Evolutionary conservation across 2,888 invertebrate genomes (phyloP), one percentile per base, ranked within the genome.

Genomic region (Panorpa germanica): DNA sequence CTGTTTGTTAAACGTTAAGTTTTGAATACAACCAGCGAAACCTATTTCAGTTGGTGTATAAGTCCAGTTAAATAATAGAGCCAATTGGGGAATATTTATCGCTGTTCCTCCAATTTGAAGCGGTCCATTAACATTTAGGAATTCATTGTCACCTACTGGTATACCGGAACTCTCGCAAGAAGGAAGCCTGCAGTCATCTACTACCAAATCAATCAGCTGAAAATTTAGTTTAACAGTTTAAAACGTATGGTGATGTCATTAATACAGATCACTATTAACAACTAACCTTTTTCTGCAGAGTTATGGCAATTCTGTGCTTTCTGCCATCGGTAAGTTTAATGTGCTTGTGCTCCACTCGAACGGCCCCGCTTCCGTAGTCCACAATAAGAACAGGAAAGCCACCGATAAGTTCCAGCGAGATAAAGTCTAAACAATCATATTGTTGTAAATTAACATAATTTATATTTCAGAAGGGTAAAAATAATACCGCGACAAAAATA

Each of bases 1-100:
- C 69, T 80, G 60, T 13, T 70, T 70, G 45, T 83, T 86, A 47
- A 85, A 80, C 1, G 86, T 77, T 38, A 96, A 66, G 52, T 95
- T 91, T 40, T 78, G 71, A 39, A 96, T 72, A 50, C 95, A 96
- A 4, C 96, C 96, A 25, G 66, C 61, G 49, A 88, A 90, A 34
- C 76, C 73, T 37, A 63, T 59, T 27, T 61, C 63, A 9, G 70
- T 71, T 2, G 83, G 82, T 5, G 61, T 56, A 42, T 72, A 58
- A 14, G 63, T 55, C 82, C 85, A 85, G 31, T 70, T 65, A 33
- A 70, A 65, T 17, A 62, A 56, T 1, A 57, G 49, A 1, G 69
- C 69, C 16, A 83, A 49, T 15, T 59, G 50, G n/a, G 58, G 52
- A 27, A 82, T 55, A 44, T 76, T 65, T 29, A 70, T 59, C 22